Evolutionary conservation across 2,888 invertebrate species (phyloP).

Genomic region (Volucella inanis): DNA sequence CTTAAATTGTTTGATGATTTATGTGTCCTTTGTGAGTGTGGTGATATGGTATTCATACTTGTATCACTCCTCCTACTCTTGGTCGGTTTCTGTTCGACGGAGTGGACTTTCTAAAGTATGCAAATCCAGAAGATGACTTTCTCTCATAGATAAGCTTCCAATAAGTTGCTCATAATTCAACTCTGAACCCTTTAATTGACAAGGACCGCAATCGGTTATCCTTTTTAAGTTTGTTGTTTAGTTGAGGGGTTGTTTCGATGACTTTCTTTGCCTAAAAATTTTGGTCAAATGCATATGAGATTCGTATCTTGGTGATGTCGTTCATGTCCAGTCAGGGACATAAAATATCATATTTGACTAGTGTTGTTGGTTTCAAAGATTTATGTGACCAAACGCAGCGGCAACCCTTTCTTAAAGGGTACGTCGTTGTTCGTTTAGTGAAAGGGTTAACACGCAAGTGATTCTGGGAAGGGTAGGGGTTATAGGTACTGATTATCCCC

Average conservation of each 20-base stretch:
- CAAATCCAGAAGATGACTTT: slow-evolving; percentile 66
- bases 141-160: slow-evolving; percentile 60
- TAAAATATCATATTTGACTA: slow-evolving; percentile 54
- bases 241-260: not conserved
- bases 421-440: not conserved
- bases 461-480: too few species aligned
- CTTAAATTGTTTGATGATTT: slow-evolving; percentile 71
- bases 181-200: slow-evolving; percentile 71
- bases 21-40: slow-evolving; percentile 55
- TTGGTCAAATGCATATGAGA: slow-evolving; percentile 11
- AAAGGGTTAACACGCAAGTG: slow-evolving; percentile 44
- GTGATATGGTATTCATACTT: slow-evolving; percentile 51
- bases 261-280: slow-evolving; percentile 19
- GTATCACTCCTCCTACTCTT: not conserved
- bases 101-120: slow-evolving; percentile 56
- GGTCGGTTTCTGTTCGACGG: not conserved
- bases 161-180: slow-evolving; percentile 73
- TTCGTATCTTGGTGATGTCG: slow-evolving; percentile 5
- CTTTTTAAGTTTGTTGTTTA: slow-evolving; percentile 29
- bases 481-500: slow-evolving; percentile 38
- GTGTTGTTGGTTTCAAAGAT: slow-evolving; percentile 43
- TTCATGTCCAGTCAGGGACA: slow-evolving; percentile 27
- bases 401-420: slow-evolving; percentile 43
- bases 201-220: slow-evolving; percentile 52
- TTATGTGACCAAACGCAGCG: slow-evolving; percentile 35